Conservation (phyloP, 2,888 invertebrate genomes). For the Zelleria hepariella region DNA sequence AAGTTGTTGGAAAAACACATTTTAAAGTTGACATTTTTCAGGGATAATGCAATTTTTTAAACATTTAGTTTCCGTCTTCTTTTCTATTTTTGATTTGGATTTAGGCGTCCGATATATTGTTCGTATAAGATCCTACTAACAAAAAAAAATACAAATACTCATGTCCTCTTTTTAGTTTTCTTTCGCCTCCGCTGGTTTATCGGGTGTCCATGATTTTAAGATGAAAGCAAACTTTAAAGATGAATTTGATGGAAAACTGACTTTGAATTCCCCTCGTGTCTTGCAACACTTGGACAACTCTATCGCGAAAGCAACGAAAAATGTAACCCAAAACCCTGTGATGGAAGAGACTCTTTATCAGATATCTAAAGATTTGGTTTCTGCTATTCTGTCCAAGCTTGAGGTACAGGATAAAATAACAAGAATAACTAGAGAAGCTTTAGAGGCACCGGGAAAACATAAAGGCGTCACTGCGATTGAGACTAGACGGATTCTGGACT, state of each 20-base stretch:
- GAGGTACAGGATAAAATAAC: conserved; percentile 66
- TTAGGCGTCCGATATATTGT: too few species aligned
- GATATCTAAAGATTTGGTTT: conserved; percentile 57
- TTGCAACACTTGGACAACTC: conserved; percentile 50
- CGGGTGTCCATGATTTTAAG: conserved; percentile 53
- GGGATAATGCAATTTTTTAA: too few species aligned
- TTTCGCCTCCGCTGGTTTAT: conserved; percentile 39
- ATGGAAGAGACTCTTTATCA: conserved; percentile 58
- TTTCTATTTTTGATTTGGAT: too few species aligned
- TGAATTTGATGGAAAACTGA: conserved; percentile 27
- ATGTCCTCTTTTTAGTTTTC: not conserved
- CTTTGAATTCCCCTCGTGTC: conserved; percentile 43
- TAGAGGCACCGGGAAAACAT: conserved; percentile 57
- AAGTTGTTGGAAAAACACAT: too few species aligned
- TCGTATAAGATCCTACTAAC: too few species aligned
- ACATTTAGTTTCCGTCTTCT: too few species aligned
- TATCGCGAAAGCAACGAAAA: conserved; percentile 46
- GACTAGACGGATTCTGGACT: conserved; percentile 58
- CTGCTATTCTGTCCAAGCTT: conserved; percentile 54
- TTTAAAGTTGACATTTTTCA: too few species aligned
- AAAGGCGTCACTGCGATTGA: conserved; percentile 64
- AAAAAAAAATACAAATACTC: not conserved
- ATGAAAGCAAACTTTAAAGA: conserved; percentile 29
- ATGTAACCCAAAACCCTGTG: conserved; percentile 54
- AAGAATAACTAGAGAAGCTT: conserved; percentile 55